phyloP scores from a whole-genome alignment of 2,888 invertebrate genomes.

The Crematogaster levior region DNA sequence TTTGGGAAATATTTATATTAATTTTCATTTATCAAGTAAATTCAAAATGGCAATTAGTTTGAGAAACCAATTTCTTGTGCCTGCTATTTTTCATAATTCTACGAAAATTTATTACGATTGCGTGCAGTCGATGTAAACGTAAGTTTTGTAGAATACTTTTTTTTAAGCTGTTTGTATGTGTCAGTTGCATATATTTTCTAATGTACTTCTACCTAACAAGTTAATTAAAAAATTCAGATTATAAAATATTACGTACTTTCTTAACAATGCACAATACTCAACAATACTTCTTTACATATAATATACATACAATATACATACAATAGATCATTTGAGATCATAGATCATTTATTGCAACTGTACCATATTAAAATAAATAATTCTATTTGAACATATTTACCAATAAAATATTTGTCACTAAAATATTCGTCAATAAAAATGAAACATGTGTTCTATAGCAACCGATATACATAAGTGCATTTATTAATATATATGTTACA shows the following conservation, averaged over 20 bases:
- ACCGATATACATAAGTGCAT: slow-evolving; percentile 35
- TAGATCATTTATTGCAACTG: neutral
- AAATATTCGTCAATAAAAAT: slow-evolving; percentile 37
- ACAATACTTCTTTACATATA: too few species aligned
- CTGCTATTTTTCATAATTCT: neutral
- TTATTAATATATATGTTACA: slow-evolving; percentile 35
- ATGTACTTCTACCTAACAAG: neutral
- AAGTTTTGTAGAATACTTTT: neutral
- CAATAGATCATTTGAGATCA: neutral
- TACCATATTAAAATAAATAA: neutral
- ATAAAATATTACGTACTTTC: neutral
- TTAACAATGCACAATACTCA: too few species aligned
- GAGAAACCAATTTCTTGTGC: neutral
- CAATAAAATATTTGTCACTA: slow-evolving; percentile 7
- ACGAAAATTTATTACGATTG: neutral
- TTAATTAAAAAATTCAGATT: slow-evolving; percentile 1
- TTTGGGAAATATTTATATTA: too few species aligned
- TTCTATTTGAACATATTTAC: neutral
- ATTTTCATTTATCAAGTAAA: neutral
- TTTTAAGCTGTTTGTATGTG: neutral
- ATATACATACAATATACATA: neutral
- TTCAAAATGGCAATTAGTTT: neutral
- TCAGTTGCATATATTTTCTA: neutral
- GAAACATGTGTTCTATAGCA: neutral
- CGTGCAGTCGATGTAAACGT: neutral